Evolutionary conservation across 1,140 invertebrate species (phyloP).

Genomic region (Oryctes rhinoceros): DNA sequence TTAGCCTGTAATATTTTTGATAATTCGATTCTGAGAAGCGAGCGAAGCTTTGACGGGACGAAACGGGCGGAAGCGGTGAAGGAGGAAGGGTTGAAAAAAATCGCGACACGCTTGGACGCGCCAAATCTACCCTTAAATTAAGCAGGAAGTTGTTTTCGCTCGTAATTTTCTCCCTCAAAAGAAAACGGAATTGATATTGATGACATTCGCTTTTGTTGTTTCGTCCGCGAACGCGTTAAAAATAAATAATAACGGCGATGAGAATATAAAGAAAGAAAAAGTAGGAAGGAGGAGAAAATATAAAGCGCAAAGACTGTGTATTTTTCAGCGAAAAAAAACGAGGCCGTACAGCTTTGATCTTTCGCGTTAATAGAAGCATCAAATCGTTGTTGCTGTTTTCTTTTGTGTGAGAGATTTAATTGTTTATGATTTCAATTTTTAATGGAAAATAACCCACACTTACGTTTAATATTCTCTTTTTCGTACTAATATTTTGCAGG

Average conservation of each 20-base stretch:
- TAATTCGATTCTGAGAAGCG: conserved; percentile 7
- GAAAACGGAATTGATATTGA: conserved; percentile 30
- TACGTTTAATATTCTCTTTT: not conserved
- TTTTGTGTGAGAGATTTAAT: not conserved
- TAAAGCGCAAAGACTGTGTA: not conserved
- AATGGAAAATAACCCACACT: conserved; percentile 15
- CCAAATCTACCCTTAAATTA: conserved; percentile 29
- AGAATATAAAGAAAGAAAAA: not conserved
- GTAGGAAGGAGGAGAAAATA: not conserved
- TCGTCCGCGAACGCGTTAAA: conserved; percentile 1
- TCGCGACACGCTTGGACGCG: conserved; percentile 21
- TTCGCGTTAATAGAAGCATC: not conserved
- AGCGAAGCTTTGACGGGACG: not conserved
- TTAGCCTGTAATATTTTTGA: conserved; percentile 14
- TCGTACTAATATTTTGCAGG: too few species aligned
- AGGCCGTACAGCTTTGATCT: conserved; percentile 11
- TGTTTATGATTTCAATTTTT: conserved; percentile 9
- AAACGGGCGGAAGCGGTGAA: too few species aligned
- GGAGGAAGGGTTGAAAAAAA: conserved; percentile 28
- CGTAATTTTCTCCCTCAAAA: conserved; percentile 33
- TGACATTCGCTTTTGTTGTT: conserved; percentile 24
- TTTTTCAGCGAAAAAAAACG: not conserved
- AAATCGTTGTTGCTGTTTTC: conserved; percentile 23
- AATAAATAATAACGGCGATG: conserved; percentile 15
- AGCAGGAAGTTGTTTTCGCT: conserved; percentile 27